Percentiles rank a stretch among this genome's conserved stretches.
phyloP scores from a whole-genome alignment of 2,888 invertebrate species.

The Drosophila niveifrons region DNA sequence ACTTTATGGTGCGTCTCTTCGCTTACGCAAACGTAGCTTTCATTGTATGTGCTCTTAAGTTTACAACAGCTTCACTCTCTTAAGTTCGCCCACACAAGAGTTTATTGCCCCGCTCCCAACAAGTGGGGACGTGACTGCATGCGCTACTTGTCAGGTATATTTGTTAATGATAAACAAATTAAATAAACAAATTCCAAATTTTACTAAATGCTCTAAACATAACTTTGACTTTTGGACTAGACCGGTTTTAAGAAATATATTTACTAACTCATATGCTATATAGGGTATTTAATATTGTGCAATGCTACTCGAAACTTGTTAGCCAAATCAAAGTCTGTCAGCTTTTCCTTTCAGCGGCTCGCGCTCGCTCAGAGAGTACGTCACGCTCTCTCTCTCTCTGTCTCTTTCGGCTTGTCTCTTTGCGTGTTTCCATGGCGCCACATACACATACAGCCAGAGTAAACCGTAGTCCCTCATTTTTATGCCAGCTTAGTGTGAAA shows the following conservation, averaged over 20 bases:
- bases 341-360: conserved; percentile 53
- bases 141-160: conserved; percentile 14
- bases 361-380: not conserved
- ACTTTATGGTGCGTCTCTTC: conserved; percentile 9
- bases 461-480: conserved; percentile 48
- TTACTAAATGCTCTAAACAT: too few species aligned
- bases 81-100: conserved; percentile 65
- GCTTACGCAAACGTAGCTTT: conserved; percentile 5
- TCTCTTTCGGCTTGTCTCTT: conserved; percentile 28
- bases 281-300: conserved; percentile 12
- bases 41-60: conserved; percentile 37
- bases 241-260: too few species aligned
- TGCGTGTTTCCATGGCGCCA: conserved; percentile 35
- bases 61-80: conserved; percentile 41
- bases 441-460: conserved; percentile 35
- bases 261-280: not conserved
- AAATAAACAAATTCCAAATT: not conserved
- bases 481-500: conserved; percentile 67
- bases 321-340: conserved; percentile 19
- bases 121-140: conserved; percentile 46
- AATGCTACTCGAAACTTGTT: not conserved
- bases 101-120: conserved; percentile 67
- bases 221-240: too few species aligned
- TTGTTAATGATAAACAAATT: not conserved
- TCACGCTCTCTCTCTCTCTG: conserved; percentile 22